A percentile compares a stretch with the other conserved stretches of the same genome.
These are phyloP conservation scores for Champsocephalus gunnari DNA, from an alignment of 2,797 vertebrate species.

Conservation along the genomic window DNA sequence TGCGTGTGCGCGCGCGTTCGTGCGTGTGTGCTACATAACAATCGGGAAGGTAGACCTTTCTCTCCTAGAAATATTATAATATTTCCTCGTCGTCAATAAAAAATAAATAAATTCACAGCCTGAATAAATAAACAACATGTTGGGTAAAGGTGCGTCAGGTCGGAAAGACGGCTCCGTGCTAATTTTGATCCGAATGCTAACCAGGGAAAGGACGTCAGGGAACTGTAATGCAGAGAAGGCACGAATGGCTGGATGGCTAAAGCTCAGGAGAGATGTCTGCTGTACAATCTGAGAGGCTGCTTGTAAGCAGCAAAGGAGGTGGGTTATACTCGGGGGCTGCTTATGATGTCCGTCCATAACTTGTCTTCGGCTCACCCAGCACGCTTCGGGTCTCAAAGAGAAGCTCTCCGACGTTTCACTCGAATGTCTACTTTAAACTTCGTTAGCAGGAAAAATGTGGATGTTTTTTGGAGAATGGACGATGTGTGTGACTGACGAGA, in stretches of 20 bases:
- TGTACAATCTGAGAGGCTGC: conserved; percentile 63
- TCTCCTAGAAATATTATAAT: not conserved
- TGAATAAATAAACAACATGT: conserved; percentile 46
- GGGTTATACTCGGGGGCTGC: conserved; percentile 4
- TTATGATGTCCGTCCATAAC: conserved; percentile 12
- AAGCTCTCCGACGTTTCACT: not conserved
- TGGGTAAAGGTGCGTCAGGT: conserved; percentile 66
- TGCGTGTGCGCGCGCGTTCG: not conserved
- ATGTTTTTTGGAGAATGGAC: not conserved
- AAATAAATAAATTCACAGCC: conserved; percentile 54
- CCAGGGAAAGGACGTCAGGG: conserved; percentile 33
- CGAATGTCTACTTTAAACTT: not conserved
- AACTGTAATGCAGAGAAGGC: conserved; percentile 78
- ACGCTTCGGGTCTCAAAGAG: not conserved
- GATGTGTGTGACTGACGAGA: conserved; percentile 13
- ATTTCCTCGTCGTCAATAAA: conserved; percentile 25
- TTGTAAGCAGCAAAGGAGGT: conserved; percentile 57
- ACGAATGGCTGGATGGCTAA: conserved; percentile 87
- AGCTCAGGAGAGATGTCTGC: conserved; percentile 71
- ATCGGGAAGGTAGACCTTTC: conserved; percentile 11
- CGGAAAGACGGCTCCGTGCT: conserved; percentile 52
- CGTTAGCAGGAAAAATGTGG: not conserved
- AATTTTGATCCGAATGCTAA: conserved; percentile 50
- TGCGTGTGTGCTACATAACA: conserved; percentile 66
- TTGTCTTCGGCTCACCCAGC: conserved; percentile 65